Evolutionary conservation across 2,113 vertebrate species (phyloP), one percentile per base, ranked within the genome.

Genomic region (Sakesphorus luctuosus): DNA sequence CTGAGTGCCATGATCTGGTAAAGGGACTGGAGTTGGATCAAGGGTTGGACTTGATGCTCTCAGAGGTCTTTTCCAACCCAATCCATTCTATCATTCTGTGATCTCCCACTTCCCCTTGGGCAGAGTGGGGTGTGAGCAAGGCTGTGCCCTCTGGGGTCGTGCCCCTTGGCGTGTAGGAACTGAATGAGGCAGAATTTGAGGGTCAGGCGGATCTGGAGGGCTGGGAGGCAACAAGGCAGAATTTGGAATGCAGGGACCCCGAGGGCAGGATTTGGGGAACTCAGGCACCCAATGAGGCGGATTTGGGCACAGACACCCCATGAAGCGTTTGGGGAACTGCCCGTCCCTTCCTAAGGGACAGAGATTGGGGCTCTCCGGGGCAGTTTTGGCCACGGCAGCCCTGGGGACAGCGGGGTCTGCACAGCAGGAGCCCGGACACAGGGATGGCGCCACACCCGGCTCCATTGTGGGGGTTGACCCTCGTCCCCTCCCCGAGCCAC

Each of bases 311-410:
- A 63, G 31, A 29, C 24, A 38, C 7, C 12, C 10, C 38, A 1
- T 1, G 46, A 75, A 52, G 46, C 47, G 9, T 9, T 4, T 3
- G 31, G 21, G 21, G 36, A 80, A 23, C 3, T 1, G 1, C 61
- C 2, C 1, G 15, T 33, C 12, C 40, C 29, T 73, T 50, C 72
- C 24, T 49, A 25, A 62, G 61, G 44, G 58, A 43, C 21, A 36
- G 49, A 38, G 65, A 0, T 38, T 29, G 36, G 76, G 46, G 38
- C 4, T 76, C 23, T 72, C 23, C 1, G 0, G 50, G 58, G 26
- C 1, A 0, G 3, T 36, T 55, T 43, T 0, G 3, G 44, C n/a
- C 3, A 0, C 50, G 24, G 33, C 43, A 56, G n/a, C 21, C 52
- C 35, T 21, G 61, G 62, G 61, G 17, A n/a, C 23, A 50, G 74